These are phyloP conservation scores for Gavia stellata DNA, from an alignment of 2,113 vertebrate genomes.

Conservation along the genomic window DNA sequence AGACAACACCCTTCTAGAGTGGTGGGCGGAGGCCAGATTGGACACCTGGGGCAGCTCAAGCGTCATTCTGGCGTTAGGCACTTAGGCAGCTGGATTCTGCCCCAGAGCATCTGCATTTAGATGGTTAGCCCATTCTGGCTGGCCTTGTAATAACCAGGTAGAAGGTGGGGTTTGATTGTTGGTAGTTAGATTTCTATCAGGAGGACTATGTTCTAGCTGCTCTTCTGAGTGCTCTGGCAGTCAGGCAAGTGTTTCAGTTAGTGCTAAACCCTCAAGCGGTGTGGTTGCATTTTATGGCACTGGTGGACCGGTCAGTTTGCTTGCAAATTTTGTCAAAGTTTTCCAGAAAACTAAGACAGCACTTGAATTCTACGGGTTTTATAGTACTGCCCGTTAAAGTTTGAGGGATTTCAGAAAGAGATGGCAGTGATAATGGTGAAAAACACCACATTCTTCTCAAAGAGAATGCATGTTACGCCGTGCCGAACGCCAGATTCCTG, in stretches of 20 bases:
- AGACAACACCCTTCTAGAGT: background rate
- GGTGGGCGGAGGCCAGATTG: background rate
- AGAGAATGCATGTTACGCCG: background rate
- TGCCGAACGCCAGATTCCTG: background rate
- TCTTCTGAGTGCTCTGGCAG: background rate
- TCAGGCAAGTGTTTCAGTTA: background rate
- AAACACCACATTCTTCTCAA: background rate
- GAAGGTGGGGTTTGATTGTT: background rate
- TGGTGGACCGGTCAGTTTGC: background rate
- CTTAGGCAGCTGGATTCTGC: background rate
- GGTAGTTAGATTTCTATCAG: background rate
- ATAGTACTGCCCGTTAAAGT: background rate
- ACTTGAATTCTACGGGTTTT: background rate
- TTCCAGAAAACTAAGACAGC: background rate
- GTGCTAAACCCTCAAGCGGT: background rate
- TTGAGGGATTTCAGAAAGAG: background rate
- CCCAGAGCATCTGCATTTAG: background rate
- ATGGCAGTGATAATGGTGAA: background rate
- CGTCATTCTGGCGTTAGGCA: background rate
- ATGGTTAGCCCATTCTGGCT: background rate
- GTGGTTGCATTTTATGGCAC: background rate
- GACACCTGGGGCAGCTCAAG: background rate
- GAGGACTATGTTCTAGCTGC: background rate
- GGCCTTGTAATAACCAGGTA: background rate
- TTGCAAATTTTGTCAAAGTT: background rate